Evolutionary conservation across 1,140 invertebrate genomes (phyloP).

Genomic region (Druon quercuslanigerum): DNA sequence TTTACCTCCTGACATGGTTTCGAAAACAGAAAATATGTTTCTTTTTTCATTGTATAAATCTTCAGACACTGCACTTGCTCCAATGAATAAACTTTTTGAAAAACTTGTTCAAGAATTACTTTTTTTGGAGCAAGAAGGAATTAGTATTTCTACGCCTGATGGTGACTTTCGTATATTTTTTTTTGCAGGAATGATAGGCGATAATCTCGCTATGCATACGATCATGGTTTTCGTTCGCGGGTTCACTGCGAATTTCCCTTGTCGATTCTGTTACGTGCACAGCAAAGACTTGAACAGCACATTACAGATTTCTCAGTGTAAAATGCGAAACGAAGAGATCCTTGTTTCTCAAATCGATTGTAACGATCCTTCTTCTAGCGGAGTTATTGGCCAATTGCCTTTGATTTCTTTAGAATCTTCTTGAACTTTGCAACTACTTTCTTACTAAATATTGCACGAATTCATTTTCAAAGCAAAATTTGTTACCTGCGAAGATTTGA

Average conservation of each 20-base stretch:
- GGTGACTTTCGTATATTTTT: conserved; percentile 37
- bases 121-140: conserved; percentile 41
- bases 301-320: background rate
- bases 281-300: too few species aligned
- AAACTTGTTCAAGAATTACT: conserved; percentile 34
- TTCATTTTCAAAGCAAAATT: conserved; percentile 34
- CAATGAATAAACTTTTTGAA: conserved; percentile 40
- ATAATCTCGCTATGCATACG: conserved; percentile 34
- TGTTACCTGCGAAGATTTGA: conserved; percentile 34
- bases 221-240: conserved; percentile 5
- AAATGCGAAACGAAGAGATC: conserved; percentile 40
- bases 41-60: conserved; percentile 40
- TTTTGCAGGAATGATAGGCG: conserved; percentile 35
- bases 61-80: conserved; percentile 37
- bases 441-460: conserved; percentile 38
- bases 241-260: conserved; percentile 40
- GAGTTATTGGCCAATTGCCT: conserved; percentile 37
- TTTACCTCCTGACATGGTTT: conserved; percentile 39
- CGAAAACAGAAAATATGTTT: conserved; percentile 48
- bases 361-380: conserved; percentile 32
- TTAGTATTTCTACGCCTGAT: conserved; percentile 35
- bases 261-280: conserved; percentile 25
- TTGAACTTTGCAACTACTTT: conserved; percentile 35
- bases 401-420: conserved; percentile 7
- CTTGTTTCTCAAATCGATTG: conserved; percentile 20